Evolutionary conservation across 2,888 invertebrate genomes (phyloP), one percentile per base, ranked within the genome.

Genomic region (Drosophila buzzatii): DNA sequence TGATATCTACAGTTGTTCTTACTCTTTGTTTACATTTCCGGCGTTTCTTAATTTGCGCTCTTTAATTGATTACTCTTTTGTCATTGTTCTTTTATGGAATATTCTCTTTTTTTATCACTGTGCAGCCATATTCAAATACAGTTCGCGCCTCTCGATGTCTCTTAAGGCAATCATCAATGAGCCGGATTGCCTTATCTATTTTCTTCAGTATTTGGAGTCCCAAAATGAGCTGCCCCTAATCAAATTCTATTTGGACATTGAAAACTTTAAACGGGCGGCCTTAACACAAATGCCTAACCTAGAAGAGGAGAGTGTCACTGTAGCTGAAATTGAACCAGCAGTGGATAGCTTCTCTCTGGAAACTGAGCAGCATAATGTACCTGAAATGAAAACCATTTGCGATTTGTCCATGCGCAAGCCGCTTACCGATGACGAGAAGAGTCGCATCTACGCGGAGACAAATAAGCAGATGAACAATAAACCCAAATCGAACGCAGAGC

Each of bases 141-240:
- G 89, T 44, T 93, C 93, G 1, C 95, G 95, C 66, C 93, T 98
- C 60, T 96, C 97, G 6, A 95, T 97, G 93, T 96, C 95, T 59
- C 94, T 98, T 70, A 93, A 94, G 69, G 96, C 98, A 88, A 95
- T 97, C 77, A 94, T 98, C 18, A 93, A 94, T 33, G 97, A 97
- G 92, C 96, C 96, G 91, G 95, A 95, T 91, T 97, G 97, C 64
- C 94, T 98, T 33, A 96, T 96, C 53, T 97, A 97, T 93, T 97
- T 98, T 92, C 95, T 97, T 63, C 97, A 97, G 89, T 98, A 95
- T 92, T 95, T 98, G 95, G 97, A 98, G 89, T 94, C 95, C n/a
- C 94, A 95, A 76, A 95, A 95, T 66, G 95, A 95, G 62, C 93
- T 96, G 63, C 93, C 94, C 23, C 93, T 96, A 39, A 94, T 97